Evolutionary conservation across 2,797 vertebrate species (phyloP).

Genomic region (Sebastes cheni): DNA sequence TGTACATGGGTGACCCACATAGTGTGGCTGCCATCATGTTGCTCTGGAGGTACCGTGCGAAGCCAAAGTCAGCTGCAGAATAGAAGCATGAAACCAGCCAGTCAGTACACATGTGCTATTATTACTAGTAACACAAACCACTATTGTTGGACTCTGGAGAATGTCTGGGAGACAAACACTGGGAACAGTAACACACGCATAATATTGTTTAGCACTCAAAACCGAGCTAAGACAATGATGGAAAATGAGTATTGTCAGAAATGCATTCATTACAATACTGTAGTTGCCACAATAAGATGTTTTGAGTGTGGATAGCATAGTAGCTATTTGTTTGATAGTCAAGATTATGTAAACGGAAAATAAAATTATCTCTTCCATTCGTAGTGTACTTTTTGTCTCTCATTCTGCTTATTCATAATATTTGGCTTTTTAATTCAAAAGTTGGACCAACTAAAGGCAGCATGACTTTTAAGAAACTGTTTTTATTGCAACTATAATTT

Average conservation of each 20-base stretch:
- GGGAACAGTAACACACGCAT: neutral
- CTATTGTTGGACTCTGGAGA: conserved; percentile 20
- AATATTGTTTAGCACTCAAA: neutral
- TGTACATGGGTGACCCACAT: conserved; percentile 98
- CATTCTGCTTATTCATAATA: neutral
- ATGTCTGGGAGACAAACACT: conserved; percentile 13
- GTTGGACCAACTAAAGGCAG: neutral
- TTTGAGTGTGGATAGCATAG: neutral
- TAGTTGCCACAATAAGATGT: neutral
- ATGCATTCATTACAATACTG: neutral
- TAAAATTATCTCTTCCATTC: neutral
- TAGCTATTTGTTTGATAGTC: neutral
- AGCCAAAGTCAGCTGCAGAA: conserved; percentile 95
- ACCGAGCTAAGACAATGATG: neutral
- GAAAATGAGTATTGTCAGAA: neutral
- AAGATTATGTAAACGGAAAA: neutral
- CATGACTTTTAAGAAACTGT: neutral
- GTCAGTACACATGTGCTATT: conserved; percentile 23
- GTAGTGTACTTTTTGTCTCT: neutral
- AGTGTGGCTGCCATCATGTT: conserved; percentile 99
- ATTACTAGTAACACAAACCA: conserved; percentile 35
- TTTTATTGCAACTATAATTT: neutral
- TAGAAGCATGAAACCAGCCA: conserved; percentile 12
- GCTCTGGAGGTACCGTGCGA: conserved; percentile 96
- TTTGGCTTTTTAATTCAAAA: neutral